Evolutionary conservation across 2,797 vertebrate species (phyloP), one percentile per base, ranked within the genome.

Genomic region (Poeciliopsis paucimaculata): DNA sequence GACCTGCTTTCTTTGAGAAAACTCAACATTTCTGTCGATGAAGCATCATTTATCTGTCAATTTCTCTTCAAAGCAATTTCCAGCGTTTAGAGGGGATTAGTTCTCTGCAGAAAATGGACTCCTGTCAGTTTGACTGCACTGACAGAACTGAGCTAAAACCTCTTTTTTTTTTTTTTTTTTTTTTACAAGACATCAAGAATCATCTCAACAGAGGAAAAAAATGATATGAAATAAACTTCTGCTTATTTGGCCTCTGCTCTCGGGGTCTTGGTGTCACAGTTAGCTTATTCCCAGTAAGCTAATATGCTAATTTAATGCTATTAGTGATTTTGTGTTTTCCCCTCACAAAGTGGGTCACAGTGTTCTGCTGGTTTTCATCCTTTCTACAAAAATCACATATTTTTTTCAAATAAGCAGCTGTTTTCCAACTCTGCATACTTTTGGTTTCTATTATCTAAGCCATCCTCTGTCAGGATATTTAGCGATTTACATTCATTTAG

Each of bases 251-350:
- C 72, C 28, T 39, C 47, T 46, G 66, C 47, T 76, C 73, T 78
- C 46, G 53, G 53, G 15, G 72, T 78, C 64, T 57, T 20, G 39
- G 53, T 15, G 5, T 53, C 72, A 41, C 2, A 55, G 45, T 70
- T 72, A 36, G 64, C 55, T 45, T 34, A 72, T 7, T 66, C 57
- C 41, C 60, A 77, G 66, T 71, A 7, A 51, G 62, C 15, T 76
- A 47, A 68, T 0, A 15, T 76, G 23, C 28, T 55, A 55, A 72
- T 77, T 82, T 79, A 79, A 84, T 77, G 73, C 77, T 47, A 77
- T 88, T 84, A 85, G 72, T 60, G 75, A 78, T 80, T 75, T 55
- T 77, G 51, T 66, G 62, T 71, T 62, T 80, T 57, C 72, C 66
- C 60, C 55, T 46, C 23, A 53, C 5, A 55, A 28, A 55, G 55